Conservation (phyloP, 2,797 vertebrate genomes). For the Intellagama lesueurii region DNA sequence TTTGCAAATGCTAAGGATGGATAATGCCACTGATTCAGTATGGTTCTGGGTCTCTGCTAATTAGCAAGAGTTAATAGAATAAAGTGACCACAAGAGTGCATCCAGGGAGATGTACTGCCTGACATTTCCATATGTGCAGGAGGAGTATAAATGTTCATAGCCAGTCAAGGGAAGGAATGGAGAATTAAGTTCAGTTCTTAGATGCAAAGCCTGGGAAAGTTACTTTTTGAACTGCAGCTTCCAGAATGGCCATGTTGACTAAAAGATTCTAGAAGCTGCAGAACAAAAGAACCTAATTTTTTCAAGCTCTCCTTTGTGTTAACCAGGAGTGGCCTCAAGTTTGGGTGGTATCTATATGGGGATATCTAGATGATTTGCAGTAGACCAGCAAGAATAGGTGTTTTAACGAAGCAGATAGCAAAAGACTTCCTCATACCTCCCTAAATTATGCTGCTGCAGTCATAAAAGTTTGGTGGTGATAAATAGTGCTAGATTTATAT, state of each 20-base stretch:
- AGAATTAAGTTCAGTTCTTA: conserved; percentile 40
- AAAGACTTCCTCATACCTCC: neutral
- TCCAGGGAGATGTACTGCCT: conserved; percentile 28
- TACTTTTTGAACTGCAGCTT: no score
- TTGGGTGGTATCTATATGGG: neutral
- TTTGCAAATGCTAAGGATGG: conserved; percentile 62
- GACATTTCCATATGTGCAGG: conserved; percentile 22
- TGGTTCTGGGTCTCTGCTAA: conserved; percentile 49
- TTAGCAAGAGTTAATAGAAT: conserved; percentile 43
- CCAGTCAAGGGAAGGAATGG: neutral
- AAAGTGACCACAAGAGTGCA: conserved; percentile 31
- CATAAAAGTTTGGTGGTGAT: neutral
- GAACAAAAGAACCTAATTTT: no score
- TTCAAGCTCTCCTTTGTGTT: neutral
- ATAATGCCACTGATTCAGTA: conserved; percentile 61
- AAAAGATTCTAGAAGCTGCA: no score
- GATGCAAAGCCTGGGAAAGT: neutral
- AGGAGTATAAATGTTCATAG: conserved; percentile 50
- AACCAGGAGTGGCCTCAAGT: neutral
- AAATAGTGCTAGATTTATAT: neutral
- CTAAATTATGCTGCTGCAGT: neutral
- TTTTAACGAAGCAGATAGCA: neutral
- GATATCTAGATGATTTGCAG: no score
- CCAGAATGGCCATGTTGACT: no score
- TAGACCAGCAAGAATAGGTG: no score